Conservation (phyloP, 2,113 vertebrate genomes). For the Elachura formosa region DNA sequence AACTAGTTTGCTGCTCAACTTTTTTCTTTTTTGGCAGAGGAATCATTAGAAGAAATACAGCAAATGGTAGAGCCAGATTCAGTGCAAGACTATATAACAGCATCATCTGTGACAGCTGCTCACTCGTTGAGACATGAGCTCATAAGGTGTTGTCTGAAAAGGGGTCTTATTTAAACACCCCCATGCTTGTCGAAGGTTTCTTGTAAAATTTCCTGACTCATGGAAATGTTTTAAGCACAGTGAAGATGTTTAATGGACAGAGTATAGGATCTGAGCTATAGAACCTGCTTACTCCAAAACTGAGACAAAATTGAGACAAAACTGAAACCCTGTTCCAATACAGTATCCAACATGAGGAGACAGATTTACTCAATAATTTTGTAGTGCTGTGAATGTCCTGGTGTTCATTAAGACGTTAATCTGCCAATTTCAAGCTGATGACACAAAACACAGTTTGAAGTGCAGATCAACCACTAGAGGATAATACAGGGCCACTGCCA, state of each 20-base stretch:
- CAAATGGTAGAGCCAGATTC: not conserved
- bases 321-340: not conserved
- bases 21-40: not conserved
- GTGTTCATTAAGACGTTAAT: not conserved
- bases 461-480: not conserved
- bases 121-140: rapidly evolving
- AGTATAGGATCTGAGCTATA: not conserved
- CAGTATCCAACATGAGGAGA: not conserved
- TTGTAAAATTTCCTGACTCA: too few relatives aligned
- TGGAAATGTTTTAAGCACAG: not conserved
- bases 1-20: not conserved
- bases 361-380: not conserved
- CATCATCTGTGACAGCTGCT: not conserved
- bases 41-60: not conserved
- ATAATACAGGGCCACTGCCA: not conserved
- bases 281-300: not conserved
- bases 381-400: not conserved
- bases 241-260: not conserved
- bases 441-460: not conserved
- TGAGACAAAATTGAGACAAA: not conserved
- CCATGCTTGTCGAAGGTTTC: not conserved
- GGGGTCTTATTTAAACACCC: not conserved
- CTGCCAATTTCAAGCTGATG: not conserved
- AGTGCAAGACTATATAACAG: not conserved
- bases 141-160: not conserved